phyloP scores from a whole-genome alignment of 2,888 invertebrate species.

The Ormyrus thymus region DNA sequence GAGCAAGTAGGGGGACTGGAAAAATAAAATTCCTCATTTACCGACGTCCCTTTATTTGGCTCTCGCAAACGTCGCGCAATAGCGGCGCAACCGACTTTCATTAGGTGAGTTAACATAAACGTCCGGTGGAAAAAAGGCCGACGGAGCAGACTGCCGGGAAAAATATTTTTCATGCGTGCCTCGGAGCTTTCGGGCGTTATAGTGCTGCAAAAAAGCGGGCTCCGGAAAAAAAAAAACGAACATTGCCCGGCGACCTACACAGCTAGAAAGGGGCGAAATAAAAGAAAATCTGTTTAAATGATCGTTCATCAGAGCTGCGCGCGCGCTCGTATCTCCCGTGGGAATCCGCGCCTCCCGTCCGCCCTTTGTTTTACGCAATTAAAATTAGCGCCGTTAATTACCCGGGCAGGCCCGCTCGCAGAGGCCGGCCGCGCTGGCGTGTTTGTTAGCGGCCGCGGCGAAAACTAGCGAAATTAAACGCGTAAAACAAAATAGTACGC shows the following conservation, averaged over 20 bases:
- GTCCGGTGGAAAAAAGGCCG: constrained; percentile 4
- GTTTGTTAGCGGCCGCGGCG: constrained; percentile 66
- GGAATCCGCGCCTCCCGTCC: constrained; percentile 68
- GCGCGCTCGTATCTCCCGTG: constrained; percentile 62
- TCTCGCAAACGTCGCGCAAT: background rate
- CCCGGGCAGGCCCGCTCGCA: constrained; percentile 52
- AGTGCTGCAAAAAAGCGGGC: background rate
- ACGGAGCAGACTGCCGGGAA: background rate
- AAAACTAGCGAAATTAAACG: constrained; percentile 70
- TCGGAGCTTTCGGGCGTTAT: constrained; percentile 1
- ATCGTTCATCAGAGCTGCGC: constrained; percentile 69
- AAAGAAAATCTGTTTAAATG: constrained; percentile 66
- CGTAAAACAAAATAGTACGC: constrained; percentile 66
- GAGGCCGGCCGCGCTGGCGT: background rate
- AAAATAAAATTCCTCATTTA: constrained; percentile 32
- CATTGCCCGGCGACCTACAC: background rate
- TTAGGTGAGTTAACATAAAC: constrained; percentile 47
- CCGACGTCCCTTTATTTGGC: constrained; percentile 13
- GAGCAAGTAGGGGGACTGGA: background rate
- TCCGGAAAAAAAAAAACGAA: background rate
- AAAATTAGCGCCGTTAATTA: constrained; percentile 75
- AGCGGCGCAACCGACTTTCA: constrained; percentile 35
- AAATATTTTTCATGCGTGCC: constrained; percentile 33
- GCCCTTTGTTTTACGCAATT: constrained; percentile 73
- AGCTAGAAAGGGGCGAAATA: constrained; percentile 51